phyloP scores from a whole-genome alignment of 2,113 vertebrate species.

The Malurus cyaneus region DNA sequence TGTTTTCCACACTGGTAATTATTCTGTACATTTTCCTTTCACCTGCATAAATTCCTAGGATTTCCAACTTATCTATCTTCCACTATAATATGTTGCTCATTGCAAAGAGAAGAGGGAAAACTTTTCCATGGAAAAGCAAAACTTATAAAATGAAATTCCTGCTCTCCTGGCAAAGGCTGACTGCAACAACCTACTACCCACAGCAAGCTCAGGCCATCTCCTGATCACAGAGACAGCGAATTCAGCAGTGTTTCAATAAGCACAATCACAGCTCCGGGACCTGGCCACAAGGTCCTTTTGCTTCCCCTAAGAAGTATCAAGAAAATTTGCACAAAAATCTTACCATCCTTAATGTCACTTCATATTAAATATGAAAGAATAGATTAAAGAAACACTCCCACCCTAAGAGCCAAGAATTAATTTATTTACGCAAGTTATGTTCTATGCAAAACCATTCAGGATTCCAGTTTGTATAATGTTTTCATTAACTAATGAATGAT shows the following conservation, averaged over 20 bases:
- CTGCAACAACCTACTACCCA: neutral
- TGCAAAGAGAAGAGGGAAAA: neutral
- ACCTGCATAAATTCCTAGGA: neutral
- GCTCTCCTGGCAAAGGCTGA: neutral
- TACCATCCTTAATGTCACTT: neutral
- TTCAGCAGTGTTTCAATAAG: neutral
- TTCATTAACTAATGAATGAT: neutral
- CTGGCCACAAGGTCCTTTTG: neutral
- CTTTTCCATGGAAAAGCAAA: neutral
- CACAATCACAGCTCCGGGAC: neutral
- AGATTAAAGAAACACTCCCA: neutral
- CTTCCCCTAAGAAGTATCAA: neutral
- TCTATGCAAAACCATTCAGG: neutral
- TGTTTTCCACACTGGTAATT: neutral
- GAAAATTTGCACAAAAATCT: neutral
- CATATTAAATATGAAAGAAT: neutral
- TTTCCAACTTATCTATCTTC: neutral
- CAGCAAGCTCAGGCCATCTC: neutral
- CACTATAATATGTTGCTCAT: neutral
- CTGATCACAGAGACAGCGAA: neutral
- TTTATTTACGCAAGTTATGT: neutral
- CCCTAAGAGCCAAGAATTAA: neutral
- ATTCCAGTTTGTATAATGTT: neutral
- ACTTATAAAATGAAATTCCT: neutral
- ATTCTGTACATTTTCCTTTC: neutral